A percentile compares a stretch with the other conserved stretches of the same genome.
These are phyloP conservation scores for Danionella cerebrum DNA, from an alignment of 2,113 vertebrate species.

Conservation along the genomic window DNA sequence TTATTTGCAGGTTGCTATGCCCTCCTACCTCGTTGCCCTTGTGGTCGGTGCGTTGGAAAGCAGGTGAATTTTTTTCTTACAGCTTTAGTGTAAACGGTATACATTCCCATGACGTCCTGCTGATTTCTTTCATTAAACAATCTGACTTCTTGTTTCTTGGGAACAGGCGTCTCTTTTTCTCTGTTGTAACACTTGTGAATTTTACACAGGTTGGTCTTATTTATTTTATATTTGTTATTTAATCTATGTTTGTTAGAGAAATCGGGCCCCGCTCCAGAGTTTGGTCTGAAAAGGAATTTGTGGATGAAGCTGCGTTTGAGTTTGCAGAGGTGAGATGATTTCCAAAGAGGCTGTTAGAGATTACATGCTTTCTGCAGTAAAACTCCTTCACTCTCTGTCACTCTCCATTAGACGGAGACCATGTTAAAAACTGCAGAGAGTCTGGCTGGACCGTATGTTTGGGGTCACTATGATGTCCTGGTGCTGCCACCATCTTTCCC, in stretches of 20 bases:
- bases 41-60: conserved; percentile 90
- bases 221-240: no score
- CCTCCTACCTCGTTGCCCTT: conserved; percentile 88
- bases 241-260: conserved; percentile 58
- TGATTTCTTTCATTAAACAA: no score
- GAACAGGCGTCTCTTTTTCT: no score
- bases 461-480: conserved; percentile 91
- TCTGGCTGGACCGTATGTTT: conserved; percentile 86
- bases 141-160: no score
- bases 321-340: conserved; percentile 81
- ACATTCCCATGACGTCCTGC: no score
- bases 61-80: no score
- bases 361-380: neutral
- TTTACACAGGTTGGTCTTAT: no score
- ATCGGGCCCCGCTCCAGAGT: conserved; percentile 87
- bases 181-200: no score
- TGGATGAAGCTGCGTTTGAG: conserved; percentile 85
- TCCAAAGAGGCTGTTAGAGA: conserved; percentile 27
- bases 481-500: conserved; percentile 94
- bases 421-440: conserved; percentile 90
- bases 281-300: conserved; percentile 91
- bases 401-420: conserved; percentile 75
- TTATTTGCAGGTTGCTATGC: conserved; percentile 79
- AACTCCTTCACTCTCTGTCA: neutral
- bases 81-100: no score